Conservation (phyloP, 2,113 vertebrate species). For the Syrmaticus mikado region DNA sequence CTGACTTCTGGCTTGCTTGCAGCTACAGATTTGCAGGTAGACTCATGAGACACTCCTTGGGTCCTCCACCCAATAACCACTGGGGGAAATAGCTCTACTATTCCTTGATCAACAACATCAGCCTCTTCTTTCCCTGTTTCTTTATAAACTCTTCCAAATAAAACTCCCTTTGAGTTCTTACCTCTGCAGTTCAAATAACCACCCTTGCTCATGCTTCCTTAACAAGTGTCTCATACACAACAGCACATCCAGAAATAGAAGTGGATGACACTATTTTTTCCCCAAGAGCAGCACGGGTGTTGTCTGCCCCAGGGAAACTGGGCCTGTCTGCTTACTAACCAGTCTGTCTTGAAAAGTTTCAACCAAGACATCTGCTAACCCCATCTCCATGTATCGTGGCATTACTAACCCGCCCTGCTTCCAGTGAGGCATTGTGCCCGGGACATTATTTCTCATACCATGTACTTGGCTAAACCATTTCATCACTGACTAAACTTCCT, state of each 20-base stretch:
- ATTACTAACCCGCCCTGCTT: background rate
- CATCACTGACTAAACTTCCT: background rate
- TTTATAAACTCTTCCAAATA: background rate
- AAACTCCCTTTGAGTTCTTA: background rate
- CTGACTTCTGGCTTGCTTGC: background rate
- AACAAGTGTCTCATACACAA: background rate
- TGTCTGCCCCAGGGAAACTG: background rate
- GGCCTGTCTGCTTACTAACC: background rate
- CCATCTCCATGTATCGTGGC: background rate
- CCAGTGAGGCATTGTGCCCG: background rate
- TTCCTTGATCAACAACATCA: background rate
- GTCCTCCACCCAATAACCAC: conserved; percentile 7
- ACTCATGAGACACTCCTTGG: background rate
- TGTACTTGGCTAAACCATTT: background rate
- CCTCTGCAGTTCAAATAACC: background rate
- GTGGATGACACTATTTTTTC: background rate
- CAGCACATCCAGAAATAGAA: conserved; percentile 34
- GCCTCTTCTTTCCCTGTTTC: background rate
- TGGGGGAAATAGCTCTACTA: background rate
- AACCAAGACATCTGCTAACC: background rate
- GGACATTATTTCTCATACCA: background rate
- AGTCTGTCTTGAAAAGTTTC: background rate
- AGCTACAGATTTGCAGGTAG: background rate
- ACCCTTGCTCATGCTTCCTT: conserved; percentile 16
- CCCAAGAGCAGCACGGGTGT: background rate